Evolutionary conservation across 2,888 invertebrate species (phyloP).

Genomic region (Eupithecia pulchellata): DNA sequence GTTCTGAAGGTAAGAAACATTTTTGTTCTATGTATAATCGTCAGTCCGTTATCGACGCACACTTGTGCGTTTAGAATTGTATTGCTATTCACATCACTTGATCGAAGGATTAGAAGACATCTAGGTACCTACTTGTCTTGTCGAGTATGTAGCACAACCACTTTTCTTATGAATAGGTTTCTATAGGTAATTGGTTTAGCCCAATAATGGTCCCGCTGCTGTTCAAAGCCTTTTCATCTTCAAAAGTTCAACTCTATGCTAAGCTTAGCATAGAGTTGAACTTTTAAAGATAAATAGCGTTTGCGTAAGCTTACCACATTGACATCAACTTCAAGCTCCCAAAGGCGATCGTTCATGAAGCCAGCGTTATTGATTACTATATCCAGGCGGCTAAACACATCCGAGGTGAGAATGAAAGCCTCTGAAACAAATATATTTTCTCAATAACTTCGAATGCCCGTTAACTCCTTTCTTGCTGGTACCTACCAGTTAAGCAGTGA

Average conservation of each 20-base stretch:
- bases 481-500: background rate
- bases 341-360: constrained; percentile 90
- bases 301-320: constrained; percentile 86
- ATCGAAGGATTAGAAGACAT: too few species aligned
- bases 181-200: background rate
- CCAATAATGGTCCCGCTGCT: background rate
- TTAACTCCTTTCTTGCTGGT: background rate
- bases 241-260: too few species aligned
- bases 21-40: background rate
- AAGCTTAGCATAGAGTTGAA: background rate
- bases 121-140: too few species aligned
- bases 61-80: background rate
- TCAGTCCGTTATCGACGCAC: background rate
- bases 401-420: constrained; percentile 90
- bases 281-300: background rate
- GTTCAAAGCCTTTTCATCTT: background rate
- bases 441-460: background rate
- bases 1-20: constrained; percentile 78
- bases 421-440: constrained; percentile 76
- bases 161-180: background rate
- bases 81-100: too few species aligned
- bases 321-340: constrained; percentile 91
- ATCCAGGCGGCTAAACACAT: constrained; percentile 89
- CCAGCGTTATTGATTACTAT: constrained; percentile 93
- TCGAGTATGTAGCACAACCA: background rate